phyloP scores from a whole-genome alignment of 2,113 vertebrate species.

The Hipposideros armiger region DNA sequence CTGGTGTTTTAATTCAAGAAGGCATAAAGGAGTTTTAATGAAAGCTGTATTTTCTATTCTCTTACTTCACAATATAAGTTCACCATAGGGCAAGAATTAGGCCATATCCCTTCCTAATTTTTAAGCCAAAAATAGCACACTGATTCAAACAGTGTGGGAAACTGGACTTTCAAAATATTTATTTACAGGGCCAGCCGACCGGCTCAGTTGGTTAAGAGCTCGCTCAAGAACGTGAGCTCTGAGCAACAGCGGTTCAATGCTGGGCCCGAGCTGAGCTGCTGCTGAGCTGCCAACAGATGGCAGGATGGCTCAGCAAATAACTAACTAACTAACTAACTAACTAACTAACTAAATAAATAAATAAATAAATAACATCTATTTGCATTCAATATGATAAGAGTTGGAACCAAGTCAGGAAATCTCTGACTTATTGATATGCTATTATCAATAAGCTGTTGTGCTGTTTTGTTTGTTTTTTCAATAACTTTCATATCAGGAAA shows the following conservation, averaged over 20 bases:
- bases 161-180: not conserved
- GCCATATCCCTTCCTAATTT: not conserved
- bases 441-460: not conserved
- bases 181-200: not conserved
- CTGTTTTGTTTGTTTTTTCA: conserved; percentile 1
- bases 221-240: no score
- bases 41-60: not conserved
- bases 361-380: not conserved
- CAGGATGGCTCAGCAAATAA: no score
- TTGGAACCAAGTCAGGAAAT: conserved; percentile 57
- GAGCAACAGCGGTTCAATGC: no score
- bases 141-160: conserved; percentile 48
- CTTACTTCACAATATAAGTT: conserved; percentile 12
- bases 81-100: not conserved
- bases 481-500: conserved; percentile 51
- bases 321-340: no score
- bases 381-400: conserved; percentile 36
- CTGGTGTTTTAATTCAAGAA: not conserved
- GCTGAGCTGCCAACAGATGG: no score
- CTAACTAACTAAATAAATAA: no score
- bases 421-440: conserved; percentile 62
- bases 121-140: conserved; percentile 61
- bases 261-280: no score
- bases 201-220: no score
- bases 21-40: not conserved